These are phyloP conservation scores for Aplodontia rufa DNA, from an alignment of 2,113 vertebrate genomes.

Conservation along the genomic window DNA sequence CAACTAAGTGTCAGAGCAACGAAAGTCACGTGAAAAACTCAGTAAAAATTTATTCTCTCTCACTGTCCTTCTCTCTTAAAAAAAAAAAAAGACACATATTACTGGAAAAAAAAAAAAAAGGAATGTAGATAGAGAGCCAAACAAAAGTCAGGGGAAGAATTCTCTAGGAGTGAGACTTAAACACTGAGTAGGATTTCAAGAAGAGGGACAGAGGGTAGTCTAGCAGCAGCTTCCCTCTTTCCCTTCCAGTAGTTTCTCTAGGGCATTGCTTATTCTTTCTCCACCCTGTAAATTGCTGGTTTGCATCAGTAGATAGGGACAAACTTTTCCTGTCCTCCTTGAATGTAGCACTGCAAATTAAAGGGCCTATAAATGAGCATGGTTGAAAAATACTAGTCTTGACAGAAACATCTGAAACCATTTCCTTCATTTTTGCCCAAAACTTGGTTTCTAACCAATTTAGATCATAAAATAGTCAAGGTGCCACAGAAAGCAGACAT, in stretches of 20 bases:
- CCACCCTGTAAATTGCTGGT: conserved; percentile 71
- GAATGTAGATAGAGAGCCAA: not conserved
- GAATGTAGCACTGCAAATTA: conserved; percentile 58
- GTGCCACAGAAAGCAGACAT: conserved; percentile 4
- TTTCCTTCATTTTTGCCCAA: conserved; percentile 60
- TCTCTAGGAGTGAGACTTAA: not conserved
- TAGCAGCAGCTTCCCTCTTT: not conserved
- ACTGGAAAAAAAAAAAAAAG: too few species aligned
- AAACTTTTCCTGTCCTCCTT: conserved; percentile 38
- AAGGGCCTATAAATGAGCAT: conserved; percentile 72
- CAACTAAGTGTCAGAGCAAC: too few species aligned
- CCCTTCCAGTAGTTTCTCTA: not conserved
- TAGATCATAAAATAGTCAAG: conserved; percentile 32
- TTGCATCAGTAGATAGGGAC: conserved; percentile 41
- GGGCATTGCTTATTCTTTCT: not conserved
- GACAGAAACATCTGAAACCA: conserved; percentile 65
- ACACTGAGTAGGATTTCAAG: not conserved
- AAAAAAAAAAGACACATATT: too few species aligned
- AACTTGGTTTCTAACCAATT: conserved; percentile 56
- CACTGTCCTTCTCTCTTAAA: too few species aligned
- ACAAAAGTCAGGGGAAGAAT: not conserved
- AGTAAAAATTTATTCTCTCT: too few species aligned
- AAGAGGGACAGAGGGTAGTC: not conserved
- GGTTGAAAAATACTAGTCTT: conserved; percentile 62
- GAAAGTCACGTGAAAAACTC: too few species aligned